Conservation (phyloP, 2,888 invertebrate genomes). For the Deroplatys truncata region DNA sequence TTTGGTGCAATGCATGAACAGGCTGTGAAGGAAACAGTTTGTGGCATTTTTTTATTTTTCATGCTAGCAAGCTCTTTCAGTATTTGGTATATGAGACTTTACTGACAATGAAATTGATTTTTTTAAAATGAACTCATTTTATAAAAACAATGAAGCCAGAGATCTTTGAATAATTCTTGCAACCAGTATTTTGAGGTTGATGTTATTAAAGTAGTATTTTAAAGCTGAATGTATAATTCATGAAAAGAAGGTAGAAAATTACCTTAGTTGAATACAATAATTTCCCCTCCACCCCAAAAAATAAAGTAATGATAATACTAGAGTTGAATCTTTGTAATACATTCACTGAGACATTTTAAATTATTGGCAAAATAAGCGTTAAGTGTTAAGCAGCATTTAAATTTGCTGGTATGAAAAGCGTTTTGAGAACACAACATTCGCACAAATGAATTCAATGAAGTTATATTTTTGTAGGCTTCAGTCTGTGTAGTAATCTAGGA, state of each 20-base stretch:
- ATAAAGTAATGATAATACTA: not conserved
- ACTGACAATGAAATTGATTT: not conserved
- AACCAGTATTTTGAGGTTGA: not conserved
- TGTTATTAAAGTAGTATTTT: not conserved
- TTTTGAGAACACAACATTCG: not conserved
- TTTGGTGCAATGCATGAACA: not conserved
- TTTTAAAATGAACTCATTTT: not conserved
- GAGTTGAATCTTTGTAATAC: not conserved
- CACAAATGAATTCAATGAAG: not conserved
- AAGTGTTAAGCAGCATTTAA: not conserved
- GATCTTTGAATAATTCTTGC: not conserved
- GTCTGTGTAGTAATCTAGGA: not conserved
- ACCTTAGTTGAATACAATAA: not conserved
- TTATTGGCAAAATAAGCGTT: not conserved
- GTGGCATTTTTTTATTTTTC: not conserved
- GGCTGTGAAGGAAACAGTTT: not conserved
- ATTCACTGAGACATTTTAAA: not conserved
- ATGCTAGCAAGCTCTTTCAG: not conserved
- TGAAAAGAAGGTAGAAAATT: not conserved
- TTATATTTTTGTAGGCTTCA: not conserved
- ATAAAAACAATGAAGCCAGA: not conserved
- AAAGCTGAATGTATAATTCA: not conserved
- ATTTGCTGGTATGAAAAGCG: not conserved
- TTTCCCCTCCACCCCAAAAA: not conserved
- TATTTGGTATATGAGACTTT: not conserved